A percentile compares a stretch with the other conserved stretches of the same genome.
These are phyloP conservation scores for Paramormyrops hopkinsi DNA, from an alignment of 2,797 vertebrate species.

Conservation along the genomic window DNA sequence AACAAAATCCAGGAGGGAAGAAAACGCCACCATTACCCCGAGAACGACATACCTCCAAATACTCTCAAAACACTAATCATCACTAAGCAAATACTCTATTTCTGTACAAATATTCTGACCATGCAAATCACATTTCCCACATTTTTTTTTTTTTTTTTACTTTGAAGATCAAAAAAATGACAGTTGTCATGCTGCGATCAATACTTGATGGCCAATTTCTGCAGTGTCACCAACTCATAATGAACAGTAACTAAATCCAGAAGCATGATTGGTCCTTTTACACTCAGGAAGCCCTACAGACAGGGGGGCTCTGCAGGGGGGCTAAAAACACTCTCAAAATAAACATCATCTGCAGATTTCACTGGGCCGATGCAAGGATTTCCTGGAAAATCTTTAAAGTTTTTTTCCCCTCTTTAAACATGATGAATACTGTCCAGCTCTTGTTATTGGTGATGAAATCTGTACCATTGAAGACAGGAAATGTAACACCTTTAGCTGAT, in stretches of 20 bases:
- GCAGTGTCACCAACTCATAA: not conserved
- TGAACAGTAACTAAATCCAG: not conserved
- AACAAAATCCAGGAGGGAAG: not conserved
- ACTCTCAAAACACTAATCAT: not conserved
- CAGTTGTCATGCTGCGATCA: not conserved
- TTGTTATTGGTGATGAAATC: conserved; percentile 8
- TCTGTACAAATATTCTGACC: not conserved
- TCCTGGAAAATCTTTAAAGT: not conserved
- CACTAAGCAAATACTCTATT: not conserved
- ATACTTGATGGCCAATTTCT: not conserved
- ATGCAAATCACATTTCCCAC: not conserved
- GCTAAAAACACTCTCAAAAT: not conserved
- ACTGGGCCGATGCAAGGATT: not conserved
- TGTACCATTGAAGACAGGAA: conserved; percentile 7
- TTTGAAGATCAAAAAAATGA: not conserved
- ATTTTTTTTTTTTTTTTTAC: not conserved
- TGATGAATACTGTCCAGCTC: not conserved
- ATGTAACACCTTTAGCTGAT: conserved; percentile 9
- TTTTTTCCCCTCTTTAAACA: not conserved
- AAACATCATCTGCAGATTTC: not conserved
- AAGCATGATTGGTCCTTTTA: not conserved
- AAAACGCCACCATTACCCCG: not conserved
- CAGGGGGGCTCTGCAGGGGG: not conserved
- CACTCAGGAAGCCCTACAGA: not conserved
- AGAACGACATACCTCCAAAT: not conserved